Conservation (phyloP, 2,888 invertebrate species). For the Lithophane leautieri region DNA sequence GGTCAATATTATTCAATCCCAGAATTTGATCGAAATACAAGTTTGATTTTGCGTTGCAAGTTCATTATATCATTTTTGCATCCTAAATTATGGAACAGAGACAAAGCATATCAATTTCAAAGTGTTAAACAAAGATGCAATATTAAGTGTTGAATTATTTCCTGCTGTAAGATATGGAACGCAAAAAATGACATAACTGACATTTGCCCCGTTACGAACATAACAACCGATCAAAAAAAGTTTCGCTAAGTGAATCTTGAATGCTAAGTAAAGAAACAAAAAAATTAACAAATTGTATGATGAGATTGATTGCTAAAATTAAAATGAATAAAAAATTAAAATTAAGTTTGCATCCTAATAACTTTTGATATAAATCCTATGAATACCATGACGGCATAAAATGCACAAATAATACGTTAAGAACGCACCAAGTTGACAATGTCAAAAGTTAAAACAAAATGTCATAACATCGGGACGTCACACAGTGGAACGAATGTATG, state of each 20-base stretch:
- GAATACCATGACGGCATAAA: neutral
- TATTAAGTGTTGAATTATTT: neutral
- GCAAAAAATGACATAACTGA: conserved; percentile 30
- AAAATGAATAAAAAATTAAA: neutral
- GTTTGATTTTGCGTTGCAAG: conserved; percentile 29
- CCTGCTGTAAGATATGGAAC: conserved; percentile 12
- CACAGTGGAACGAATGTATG: too few species aligned
- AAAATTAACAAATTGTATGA: neutral
- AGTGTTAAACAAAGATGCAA: conserved; percentile 17
- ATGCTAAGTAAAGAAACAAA: neutral
- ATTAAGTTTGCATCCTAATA: neutral
- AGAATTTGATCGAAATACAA: conserved; percentile 17
- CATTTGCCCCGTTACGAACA: conserved; percentile 15
- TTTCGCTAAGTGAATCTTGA: neutral
- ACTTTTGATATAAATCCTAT: neutral
- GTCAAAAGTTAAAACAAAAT: conserved; percentile 30
- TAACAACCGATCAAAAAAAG: neutral
- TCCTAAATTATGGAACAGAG: neutral
- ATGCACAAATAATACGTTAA: neutral
- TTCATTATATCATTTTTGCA: neutral
- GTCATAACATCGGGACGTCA: conserved; percentile 16
- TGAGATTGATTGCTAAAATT: neutral
- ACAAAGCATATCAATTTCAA: neutral
- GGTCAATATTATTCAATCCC: conserved; percentile 59
- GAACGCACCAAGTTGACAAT: conserved; percentile 29